These are phyloP conservation scores for Conus ventricosus DNA, from an alignment of 1,140 invertebrate species.

Conservation along the genomic window DNA sequence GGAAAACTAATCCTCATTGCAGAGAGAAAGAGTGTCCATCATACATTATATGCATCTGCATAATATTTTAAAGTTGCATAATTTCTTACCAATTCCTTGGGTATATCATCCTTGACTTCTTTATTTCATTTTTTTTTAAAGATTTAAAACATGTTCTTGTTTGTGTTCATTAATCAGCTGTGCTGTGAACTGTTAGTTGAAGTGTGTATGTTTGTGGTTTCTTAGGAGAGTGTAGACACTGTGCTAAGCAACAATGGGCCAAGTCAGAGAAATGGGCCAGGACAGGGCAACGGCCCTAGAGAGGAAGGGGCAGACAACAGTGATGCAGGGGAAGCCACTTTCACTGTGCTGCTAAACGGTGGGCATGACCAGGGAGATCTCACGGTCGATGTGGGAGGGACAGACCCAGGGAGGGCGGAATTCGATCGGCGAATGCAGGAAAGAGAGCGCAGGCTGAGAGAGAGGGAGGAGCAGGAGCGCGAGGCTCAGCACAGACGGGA, in stretches of 20 bases:
- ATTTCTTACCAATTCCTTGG: too few relatives aligned
- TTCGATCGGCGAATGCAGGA: constrained; percentile 3
- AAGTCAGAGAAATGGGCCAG: neutral
- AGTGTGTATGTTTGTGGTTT: neutral
- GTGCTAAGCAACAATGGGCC: constrained; percentile 9
- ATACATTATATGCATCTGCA: too few relatives aligned
- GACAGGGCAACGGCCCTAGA: neutral
- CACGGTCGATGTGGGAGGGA: neutral
- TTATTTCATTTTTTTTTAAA: too few relatives aligned
- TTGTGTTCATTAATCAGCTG: too few relatives aligned
- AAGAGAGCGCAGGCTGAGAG: constrained; percentile 4
- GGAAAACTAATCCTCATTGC: too few relatives aligned
- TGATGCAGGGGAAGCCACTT: neutral
- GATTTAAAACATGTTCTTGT: too few relatives aligned
- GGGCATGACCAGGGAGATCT: neutral
- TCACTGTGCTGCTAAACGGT: constrained; percentile 4
- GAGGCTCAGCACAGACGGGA: neutral
- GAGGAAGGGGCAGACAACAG: neutral
- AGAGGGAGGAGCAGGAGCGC: constrained; percentile 25
- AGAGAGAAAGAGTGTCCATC: too few relatives aligned
- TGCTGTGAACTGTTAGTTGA: neutral
- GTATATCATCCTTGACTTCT: too few relatives aligned
- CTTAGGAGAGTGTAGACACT: constrained; percentile 21
- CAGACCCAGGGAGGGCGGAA: neutral
- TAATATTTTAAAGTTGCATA: too few relatives aligned